Base-by-base conservation (phyloP, 2,113 vertebrate genomes). In the Marcusenius ussheri region DNA sequence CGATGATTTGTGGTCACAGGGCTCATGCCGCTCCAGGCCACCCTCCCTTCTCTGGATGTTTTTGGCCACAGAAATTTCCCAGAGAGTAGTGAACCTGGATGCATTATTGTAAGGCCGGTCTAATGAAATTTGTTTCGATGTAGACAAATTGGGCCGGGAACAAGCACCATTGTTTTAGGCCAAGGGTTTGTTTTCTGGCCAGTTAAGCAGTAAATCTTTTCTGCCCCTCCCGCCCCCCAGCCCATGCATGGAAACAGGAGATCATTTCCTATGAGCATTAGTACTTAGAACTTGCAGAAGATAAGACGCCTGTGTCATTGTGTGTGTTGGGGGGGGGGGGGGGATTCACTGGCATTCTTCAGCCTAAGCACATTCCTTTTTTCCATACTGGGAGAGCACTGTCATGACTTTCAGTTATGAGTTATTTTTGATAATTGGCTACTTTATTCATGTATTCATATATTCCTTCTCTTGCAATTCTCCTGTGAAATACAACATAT, bases 101-200 rank as follows among this genome's bases (percentile, higher is more conserved):
- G 17, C 46, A 11, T 21, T 21, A 47, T 84, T 47, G 35, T 46
- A 13, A n/a, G 83, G 19, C 83, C 1, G 8, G 15, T 53, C 47
- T 50, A 87, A 87, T 87, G 85, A 53, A 87, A 35, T 53, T 87
- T 87, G 85, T 56, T 87, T 39, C 35, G 50, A 87, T 87, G 31
- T 87, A 47, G 85, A 53, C 17, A 53, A 53, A 31, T 31, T n/a
- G 83, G 83, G 45, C 27, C 39, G 0, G n/a, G 50, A 35, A 35
- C 6, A 35, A 53, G 50, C 31, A 35, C 49, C 35, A 42, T 80
- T 80, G 74, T 87, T 87, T 53, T 51, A 87, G 27, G 50, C 27
- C 24, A 47, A 47, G 31, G 85, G 50, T 87, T 87, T 51, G 49
- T 51, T 87, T 21, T 51, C n/a, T 27, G 46, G 49, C 49, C 24